These are phyloP conservation scores for Ataeniobius toweri DNA, from an alignment of 2,797 vertebrate genomes.

Conservation along the genomic window DNA sequence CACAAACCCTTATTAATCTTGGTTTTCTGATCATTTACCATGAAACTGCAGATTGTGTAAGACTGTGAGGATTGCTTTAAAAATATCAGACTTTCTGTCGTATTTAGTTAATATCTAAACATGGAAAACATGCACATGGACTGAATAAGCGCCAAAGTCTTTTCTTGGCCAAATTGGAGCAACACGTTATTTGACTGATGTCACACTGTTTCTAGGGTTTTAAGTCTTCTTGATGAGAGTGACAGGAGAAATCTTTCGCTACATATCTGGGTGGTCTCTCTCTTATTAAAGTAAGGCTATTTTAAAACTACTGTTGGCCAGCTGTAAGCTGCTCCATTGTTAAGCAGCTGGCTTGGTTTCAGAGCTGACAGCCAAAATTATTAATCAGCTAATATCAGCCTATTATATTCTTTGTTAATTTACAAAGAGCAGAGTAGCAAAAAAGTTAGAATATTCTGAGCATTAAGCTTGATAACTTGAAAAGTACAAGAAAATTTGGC, in stretches of 20 bases:
- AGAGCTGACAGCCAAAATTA: too few species aligned
- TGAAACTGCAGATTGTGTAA: not conserved
- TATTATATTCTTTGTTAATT: not conserved
- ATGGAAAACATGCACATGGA: too few species aligned
- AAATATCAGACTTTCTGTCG: not conserved
- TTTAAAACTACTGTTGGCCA: not conserved
- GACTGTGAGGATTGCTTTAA: not conserved
- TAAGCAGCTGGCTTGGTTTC: not conserved
- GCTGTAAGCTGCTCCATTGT: too few species aligned
- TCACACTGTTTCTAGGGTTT: not conserved
- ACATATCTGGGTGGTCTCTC: not conserved
- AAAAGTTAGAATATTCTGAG: not conserved
- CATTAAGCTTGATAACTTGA: too few species aligned
- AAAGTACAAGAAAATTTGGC: too few species aligned
- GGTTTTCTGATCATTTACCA: too few species aligned
- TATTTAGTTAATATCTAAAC: too few species aligned
- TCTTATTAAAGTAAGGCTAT: not conserved
- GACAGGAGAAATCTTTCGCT: not conserved
- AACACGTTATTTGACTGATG: not conserved
- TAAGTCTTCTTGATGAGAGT: not conserved
- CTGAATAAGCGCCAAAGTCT: too few species aligned
- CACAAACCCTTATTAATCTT: too few species aligned
- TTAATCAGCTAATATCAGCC: not conserved
- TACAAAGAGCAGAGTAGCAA: not conserved
- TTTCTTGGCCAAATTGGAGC: not conserved